Evolutionary conservation across 2,888 invertebrate genomes (phyloP), one percentile per base, ranked within the genome.

Genomic region (Serrognathus titanus): DNA sequence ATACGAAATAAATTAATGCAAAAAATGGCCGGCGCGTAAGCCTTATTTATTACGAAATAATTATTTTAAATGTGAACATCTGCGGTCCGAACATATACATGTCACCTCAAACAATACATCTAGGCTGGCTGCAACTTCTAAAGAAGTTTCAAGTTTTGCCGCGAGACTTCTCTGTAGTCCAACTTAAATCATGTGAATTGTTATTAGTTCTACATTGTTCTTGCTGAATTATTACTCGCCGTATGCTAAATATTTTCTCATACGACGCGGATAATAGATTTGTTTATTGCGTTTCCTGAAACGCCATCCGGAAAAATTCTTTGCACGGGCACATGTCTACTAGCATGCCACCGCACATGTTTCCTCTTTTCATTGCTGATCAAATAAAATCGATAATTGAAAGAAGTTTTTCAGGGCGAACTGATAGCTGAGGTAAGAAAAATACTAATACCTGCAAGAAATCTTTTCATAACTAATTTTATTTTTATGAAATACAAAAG

Each of bases 21-120:
- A 49, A 54, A 54, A 43, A 43, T 49, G 49, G 43, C 54, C 49
- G 36, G 24, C 24, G 49, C 20, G 54, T 54, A 54, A 54, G 54
- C 49, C 54, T 54, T 54, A 43, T 54, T 54, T 54, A 54, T 54
- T 54, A 45, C 43, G 54, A 54, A 54, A 54, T 54, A 54, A 54
- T 54, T 49, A 54, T 54, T 54, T 54, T 54, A 54, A 54, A 54
- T 37, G 54, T 43, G 54, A 49, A 54, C 54, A 54, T 54, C 54
- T 54, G 54, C 41, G 41, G 43, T 31, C 37, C 41, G 16, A 36
- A 40, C 54, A 54, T 54, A 54, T 54, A 54, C 54, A 54, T 54
- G 54, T 49, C 54, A 54, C 43, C 43, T 48, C 54, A 54, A 49
- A 54, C 54, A 54, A 54, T 54, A 49, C 54, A n/a, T 49, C 49